Evolutionary conservation across 2,888 invertebrate genomes (phyloP).

Genomic region (Eucera pruinosa): DNA sequence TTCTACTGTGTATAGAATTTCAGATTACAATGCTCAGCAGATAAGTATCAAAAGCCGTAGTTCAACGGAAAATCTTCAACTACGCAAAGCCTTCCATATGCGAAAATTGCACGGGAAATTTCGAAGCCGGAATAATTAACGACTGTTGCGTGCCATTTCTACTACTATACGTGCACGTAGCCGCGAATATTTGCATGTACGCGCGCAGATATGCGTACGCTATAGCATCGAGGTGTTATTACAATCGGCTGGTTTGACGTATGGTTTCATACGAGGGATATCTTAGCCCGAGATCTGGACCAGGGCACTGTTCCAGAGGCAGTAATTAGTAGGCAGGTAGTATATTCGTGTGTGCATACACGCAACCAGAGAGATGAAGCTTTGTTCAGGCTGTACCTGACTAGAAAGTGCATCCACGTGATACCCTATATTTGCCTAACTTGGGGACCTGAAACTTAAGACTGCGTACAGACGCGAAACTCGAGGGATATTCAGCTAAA

Average conservation of each 20-base stretch:
- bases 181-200: slow-evolving; percentile 2
- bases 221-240: slow-evolving; percentile 41
- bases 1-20: too few species aligned
- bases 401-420: slow-evolving; percentile 41
- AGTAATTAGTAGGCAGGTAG: slow-evolving; percentile 63
- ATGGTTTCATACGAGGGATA: slow-evolving; percentile 48
- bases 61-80: too few species aligned
- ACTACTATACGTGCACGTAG: background rate
- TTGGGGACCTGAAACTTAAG: slow-evolving; percentile 26
- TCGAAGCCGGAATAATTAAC: slow-evolving; percentile 6
- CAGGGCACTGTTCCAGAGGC: slow-evolving; percentile 50
- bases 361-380: background rate
- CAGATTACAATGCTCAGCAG: too few species aligned
- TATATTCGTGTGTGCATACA: slow-evolving; percentile 24
- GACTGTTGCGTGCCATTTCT: slow-evolving; percentile 18
- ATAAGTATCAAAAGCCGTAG: too few species aligned
- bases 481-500: background rate
- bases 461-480: slow-evolving; percentile 4
- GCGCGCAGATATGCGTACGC: slow-evolving; percentile 22
- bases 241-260: slow-evolving; percentile 57
- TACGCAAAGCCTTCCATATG: too few species aligned
- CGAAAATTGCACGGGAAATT: slow-evolving; percentile 10
- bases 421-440: slow-evolving; percentile 30
- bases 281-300: slow-evolving; percentile 60
- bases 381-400: slow-evolving; percentile 30